These are phyloP conservation scores for Latrodectus geometricus DNA, from an alignment of 1,140 invertebrate species.

Conservation along the genomic window DNA sequence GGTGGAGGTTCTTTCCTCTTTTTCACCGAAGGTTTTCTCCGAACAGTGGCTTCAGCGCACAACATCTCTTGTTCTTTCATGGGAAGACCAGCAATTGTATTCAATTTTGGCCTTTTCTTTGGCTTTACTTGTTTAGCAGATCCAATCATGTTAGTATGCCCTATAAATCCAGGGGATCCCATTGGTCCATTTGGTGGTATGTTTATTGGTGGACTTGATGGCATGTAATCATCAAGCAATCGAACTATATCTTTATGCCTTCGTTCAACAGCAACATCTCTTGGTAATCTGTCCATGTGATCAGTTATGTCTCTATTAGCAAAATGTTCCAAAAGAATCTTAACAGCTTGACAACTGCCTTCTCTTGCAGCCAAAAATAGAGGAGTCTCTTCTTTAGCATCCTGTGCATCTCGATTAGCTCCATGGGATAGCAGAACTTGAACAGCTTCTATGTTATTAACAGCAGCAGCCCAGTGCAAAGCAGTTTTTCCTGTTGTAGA, in stretches of 20 bases:
- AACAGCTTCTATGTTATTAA: slow-evolving; percentile 95
- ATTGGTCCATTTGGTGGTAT: slow-evolving; percentile 73
- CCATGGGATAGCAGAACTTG: slow-evolving; percentile 91
- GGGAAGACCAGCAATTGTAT: slow-evolving; percentile 65
- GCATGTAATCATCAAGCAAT: slow-evolving; percentile 91
- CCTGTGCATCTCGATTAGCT: slow-evolving; percentile 95
- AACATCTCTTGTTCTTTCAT: slow-evolving; percentile 54
- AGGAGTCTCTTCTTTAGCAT: slow-evolving; percentile 96
- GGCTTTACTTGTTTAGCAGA: slow-evolving; percentile 75
- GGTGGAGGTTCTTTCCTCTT: slow-evolving; percentile 63
- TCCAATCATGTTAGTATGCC: slow-evolving; percentile 76
- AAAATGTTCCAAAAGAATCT: slow-evolving; percentile 89
- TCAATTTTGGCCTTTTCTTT: slow-evolving; percentile 77
- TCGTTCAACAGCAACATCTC: slow-evolving; percentile 91
- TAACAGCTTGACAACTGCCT: slow-evolving; percentile 91
- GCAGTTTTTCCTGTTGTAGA: slow-evolving; percentile 79
- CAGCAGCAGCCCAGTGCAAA: slow-evolving; percentile 95
- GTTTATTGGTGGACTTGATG: slow-evolving; percentile 78
- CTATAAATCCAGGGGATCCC: slow-evolving; percentile 80
- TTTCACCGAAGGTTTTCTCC: slow-evolving; percentile 47
- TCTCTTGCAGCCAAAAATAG: slow-evolving; percentile 94
- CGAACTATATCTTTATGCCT: slow-evolving; percentile 94
- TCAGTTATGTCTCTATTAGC: slow-evolving; percentile 97
- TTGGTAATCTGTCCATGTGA: slow-evolving; percentile 95
- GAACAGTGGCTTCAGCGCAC: slow-evolving; percentile 50